These are phyloP conservation scores for Zootoca vivipara DNA, from an alignment of 2,113 vertebrate species.

Conservation along the genomic window DNA sequence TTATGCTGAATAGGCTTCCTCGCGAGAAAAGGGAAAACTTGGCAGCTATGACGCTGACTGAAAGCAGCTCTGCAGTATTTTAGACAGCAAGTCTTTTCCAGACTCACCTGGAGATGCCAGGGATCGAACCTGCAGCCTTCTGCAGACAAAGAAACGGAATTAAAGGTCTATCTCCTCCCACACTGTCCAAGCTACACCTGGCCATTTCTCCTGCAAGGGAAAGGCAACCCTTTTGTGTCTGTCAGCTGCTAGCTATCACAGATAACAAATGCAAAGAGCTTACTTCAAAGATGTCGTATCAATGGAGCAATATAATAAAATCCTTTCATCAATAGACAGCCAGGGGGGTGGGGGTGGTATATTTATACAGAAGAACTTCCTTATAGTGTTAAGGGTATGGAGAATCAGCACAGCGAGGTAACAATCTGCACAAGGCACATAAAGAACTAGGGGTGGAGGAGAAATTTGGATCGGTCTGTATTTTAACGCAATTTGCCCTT, in stretches of 20 bases:
- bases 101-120: too few relatives aligned
- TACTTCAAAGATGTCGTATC: constrained; percentile 50
- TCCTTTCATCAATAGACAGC: constrained; percentile 17
- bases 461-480: too few relatives aligned
- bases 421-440: background rate
- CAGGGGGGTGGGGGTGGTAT: background rate
- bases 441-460: too few relatives aligned
- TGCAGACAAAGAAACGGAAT: background rate
- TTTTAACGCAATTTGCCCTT: too few relatives aligned
- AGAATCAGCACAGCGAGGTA: background rate
- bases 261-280: constrained; percentile 36
- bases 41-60: too few relatives aligned
- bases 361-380: background rate
- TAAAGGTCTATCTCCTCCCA: background rate
- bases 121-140: too few relatives aligned
- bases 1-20: too few relatives aligned
- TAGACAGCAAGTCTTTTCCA: too few relatives aligned
- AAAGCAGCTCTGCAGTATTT: too few relatives aligned
- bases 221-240: background rate
- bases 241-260: constrained; percentile 45
- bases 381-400: constrained; percentile 9
- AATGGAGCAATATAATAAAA: constrained; percentile 11
- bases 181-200: constrained; percentile 1
- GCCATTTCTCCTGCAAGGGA: constrained; percentile 3
- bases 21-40: too few relatives aligned